These are phyloP conservation scores for Cercopithecus mona DNA, from an alignment of 2,113 vertebrate species.

Conservation along the genomic window DNA sequence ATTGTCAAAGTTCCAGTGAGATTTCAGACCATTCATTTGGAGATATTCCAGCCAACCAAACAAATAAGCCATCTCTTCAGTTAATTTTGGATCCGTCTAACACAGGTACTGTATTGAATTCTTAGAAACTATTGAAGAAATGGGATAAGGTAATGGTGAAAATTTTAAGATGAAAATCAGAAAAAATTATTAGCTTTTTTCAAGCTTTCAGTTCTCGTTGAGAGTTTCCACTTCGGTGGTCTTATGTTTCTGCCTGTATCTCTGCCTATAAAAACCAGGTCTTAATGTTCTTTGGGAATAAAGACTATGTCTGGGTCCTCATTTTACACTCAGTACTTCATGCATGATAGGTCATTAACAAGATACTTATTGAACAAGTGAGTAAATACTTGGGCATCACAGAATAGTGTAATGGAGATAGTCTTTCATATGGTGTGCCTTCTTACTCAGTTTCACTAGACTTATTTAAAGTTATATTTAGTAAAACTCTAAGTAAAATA, in stretches of 20 bases:
- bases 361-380: constrained; percentile 13
- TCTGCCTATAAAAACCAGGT: neutral
- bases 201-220: neutral
- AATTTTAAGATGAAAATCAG: constrained; percentile 28
- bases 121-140: neutral
- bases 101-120: constrained; percentile 78
- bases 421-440: neutral
- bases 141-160: constrained; percentile 18
- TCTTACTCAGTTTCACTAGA: constrained; percentile 16
- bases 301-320: neutral
- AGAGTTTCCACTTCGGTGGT: constrained; percentile 16
- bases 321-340: neutral
- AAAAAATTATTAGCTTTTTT: constrained; percentile 14
- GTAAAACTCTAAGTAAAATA: constrained; percentile 25
- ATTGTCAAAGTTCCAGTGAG: constrained; percentile 13
- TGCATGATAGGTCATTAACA: neutral
- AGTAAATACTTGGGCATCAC: neutral
- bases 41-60: constrained; percentile 64
- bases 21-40: constrained; percentile 58
- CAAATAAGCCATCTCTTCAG: constrained; percentile 79
- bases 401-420: neutral
- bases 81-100: constrained; percentile 83
- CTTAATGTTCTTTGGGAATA: constrained; percentile 16
- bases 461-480: constrained; percentile 19
- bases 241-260: neutral